Percentiles rank a stretch among this genome's conserved stretches.
Conservation (phyloP, 1,140 invertebrate species). For the Drosophila nannoptera region DNA sequence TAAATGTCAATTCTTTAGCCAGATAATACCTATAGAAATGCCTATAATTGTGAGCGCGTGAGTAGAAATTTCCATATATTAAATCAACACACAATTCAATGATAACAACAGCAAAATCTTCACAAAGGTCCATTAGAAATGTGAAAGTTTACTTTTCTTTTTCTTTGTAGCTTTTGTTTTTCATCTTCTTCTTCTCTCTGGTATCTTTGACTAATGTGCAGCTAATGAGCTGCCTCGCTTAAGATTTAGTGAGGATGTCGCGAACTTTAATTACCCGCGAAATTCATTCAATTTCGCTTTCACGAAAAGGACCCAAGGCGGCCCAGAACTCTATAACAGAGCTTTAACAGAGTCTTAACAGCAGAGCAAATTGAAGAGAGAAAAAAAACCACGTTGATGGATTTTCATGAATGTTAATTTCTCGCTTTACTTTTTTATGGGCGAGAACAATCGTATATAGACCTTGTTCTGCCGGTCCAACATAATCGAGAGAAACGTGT, state of each 20-base stretch:
- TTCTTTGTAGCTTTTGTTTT: slow-evolving; percentile 22
- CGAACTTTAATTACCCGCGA: background rate
- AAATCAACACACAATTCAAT: slow-evolving; percentile 66
- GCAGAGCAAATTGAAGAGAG: too few relatives aligned
- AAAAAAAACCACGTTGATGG: too few relatives aligned
- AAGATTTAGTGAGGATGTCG: slow-evolving; percentile 37
- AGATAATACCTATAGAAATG: background rate
- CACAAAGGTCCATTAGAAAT: slow-evolving; percentile 54
- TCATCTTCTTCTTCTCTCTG: background rate
- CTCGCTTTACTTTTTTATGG: too few relatives aligned
- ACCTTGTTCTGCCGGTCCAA: too few relatives aligned
- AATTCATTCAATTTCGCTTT: background rate
- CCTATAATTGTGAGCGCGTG: slow-evolving; percentile 4
- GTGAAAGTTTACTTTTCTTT: slow-evolving; percentile 75
- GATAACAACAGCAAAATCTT: slow-evolving; percentile 50
- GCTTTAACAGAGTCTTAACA: too few relatives aligned
- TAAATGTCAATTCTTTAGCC: slow-evolving; percentile 32
- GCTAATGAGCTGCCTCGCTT: slow-evolving; percentile 62
- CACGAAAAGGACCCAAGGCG: too few relatives aligned
- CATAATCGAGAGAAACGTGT: background rate
- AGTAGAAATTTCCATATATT: slow-evolving; percentile 67
- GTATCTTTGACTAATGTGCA: slow-evolving; percentile 27
- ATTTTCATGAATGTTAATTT: too few relatives aligned
- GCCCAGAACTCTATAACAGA: too few relatives aligned
- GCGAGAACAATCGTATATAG: too few relatives aligned